These are phyloP conservation scores for Hoplostethus mediterraneus DNA, from an alignment of 2,797 vertebrate species.

Conservation along the genomic window DNA sequence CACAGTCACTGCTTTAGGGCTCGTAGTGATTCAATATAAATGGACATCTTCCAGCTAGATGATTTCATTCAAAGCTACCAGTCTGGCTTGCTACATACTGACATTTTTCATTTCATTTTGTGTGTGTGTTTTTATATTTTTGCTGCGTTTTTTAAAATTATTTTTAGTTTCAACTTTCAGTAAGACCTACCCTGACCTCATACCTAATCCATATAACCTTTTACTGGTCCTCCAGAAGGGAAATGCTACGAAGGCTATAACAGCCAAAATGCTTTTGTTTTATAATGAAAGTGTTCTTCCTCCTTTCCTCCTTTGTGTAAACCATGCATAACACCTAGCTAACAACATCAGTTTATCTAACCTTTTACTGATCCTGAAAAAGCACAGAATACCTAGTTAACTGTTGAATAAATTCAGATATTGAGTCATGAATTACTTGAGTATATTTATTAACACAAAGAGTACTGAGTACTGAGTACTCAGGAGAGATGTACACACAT, in stretches of 20 bases:
- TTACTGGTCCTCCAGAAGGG: slow-evolving; percentile 4
- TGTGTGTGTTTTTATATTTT: slow-evolving; percentile 15
- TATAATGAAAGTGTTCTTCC: no score
- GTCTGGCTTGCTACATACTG: slow-evolving; percentile 17
- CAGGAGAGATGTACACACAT: no score
- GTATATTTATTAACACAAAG: no score
- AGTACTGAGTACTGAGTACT: no score
- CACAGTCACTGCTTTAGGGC: slow-evolving; percentile 41
- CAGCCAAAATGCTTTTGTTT: neutral
- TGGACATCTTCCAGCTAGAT: slow-evolving; percentile 64
- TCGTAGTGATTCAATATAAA: slow-evolving; percentile 57
- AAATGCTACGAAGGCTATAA: neutral
- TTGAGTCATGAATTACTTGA: no score
- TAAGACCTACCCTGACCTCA: slow-evolving; percentile 1
- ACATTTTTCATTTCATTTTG: neutral
- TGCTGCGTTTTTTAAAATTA: neutral
- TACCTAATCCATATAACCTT: slow-evolving; percentile 5
- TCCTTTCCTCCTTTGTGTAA: neutral
- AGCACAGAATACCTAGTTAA: neutral
- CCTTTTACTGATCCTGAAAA: neutral
- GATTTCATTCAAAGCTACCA: slow-evolving; percentile 54
- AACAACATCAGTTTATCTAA: neutral
- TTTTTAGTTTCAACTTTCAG: slow-evolving; percentile 21
- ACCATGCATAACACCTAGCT: neutral
- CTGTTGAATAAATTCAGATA: no score